A percentile compares a stretch with the other conserved stretches of the same genome.
phyloP scores from a whole-genome alignment of 2,113 vertebrate genomes.

The Podarcis muralis region DNA sequence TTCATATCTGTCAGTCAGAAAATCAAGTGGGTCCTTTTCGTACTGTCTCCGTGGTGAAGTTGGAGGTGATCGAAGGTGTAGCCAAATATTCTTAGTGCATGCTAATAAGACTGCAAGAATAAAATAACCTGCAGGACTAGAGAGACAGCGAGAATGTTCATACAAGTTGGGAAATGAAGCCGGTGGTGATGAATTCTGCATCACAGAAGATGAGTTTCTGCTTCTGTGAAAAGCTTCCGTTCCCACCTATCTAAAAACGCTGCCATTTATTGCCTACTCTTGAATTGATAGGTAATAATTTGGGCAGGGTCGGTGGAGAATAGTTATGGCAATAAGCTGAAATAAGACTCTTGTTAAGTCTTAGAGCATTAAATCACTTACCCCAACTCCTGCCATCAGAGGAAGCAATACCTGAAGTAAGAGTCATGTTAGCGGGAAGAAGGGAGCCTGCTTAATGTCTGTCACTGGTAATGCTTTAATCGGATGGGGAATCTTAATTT shows the following conservation, averaged over 20 bases:
- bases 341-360: background rate
- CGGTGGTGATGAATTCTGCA: background rate
- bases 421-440: background rate
- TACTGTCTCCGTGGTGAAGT: background rate
- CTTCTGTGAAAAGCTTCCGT: background rate
- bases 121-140: background rate
- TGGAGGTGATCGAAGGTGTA: background rate
- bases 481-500: background rate
- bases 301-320: background rate
- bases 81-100: background rate
- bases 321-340: background rate
- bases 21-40: background rate
- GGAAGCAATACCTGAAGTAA: background rate
- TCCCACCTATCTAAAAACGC: background rate
- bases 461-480: background rate
- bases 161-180: background rate
- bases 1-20: background rate
- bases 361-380: background rate
- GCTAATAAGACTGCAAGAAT: background rate
- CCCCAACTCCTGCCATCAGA: background rate
- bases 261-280: background rate
- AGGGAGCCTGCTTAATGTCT: background rate
- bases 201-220: background rate
- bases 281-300: background rate
- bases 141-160: background rate